Evolutionary conservation across 2,888 invertebrate species (phyloP).

Genomic region (Parelbella ahira): DNA sequence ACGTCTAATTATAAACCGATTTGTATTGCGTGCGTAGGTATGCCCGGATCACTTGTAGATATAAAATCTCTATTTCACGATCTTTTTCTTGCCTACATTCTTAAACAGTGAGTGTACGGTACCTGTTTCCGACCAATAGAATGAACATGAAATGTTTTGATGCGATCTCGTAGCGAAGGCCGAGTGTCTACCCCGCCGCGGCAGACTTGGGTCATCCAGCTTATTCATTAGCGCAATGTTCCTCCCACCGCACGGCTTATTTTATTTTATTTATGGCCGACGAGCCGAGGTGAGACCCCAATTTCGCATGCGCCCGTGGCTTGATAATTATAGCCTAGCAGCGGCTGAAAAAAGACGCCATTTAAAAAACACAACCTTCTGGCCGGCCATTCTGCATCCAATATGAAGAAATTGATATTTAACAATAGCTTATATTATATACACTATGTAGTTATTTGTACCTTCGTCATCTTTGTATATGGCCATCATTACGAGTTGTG

Average conservation of each 20-base stretch:
- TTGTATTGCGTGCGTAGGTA: too few species aligned
- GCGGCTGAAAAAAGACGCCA: slow-evolving; percentile 66
- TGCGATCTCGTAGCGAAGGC: slow-evolving; percentile 29
- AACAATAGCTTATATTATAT: slow-evolving; percentile 20
- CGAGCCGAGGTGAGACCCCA: slow-evolving; percentile 77
- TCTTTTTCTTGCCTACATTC: slow-evolving; percentile 10
- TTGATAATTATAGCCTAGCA: slow-evolving; percentile 76
- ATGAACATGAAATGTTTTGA: slow-evolving; percentile 31
- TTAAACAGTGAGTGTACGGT: slow-evolving; percentile 21
- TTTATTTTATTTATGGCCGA: slow-evolving; percentile 76
- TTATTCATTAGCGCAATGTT: slow-evolving; percentile 73
- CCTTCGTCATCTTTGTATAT: too few species aligned
- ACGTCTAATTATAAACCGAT: too few species aligned
- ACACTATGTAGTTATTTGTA: too few species aligned
- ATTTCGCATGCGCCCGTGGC: slow-evolving; percentile 75
- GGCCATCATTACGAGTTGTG: too few species aligned
- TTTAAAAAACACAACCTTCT: slow-evolving; percentile 52
- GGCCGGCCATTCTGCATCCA: slow-evolving; percentile 30
- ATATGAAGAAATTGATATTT: slow-evolving; percentile 36
- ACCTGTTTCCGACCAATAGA: slow-evolving; percentile 35
- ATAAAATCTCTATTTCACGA: too few species aligned
- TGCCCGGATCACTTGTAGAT: background rate
- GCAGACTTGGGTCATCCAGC: slow-evolving; percentile 41
- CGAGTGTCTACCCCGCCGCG: slow-evolving; percentile 35
- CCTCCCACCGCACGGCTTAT: slow-evolving; percentile 72